These are phyloP conservation scores for Gastracanthus pulcherrimus DNA, from an alignment of 2,888 invertebrate genomes.

Conservation along the genomic window DNA sequence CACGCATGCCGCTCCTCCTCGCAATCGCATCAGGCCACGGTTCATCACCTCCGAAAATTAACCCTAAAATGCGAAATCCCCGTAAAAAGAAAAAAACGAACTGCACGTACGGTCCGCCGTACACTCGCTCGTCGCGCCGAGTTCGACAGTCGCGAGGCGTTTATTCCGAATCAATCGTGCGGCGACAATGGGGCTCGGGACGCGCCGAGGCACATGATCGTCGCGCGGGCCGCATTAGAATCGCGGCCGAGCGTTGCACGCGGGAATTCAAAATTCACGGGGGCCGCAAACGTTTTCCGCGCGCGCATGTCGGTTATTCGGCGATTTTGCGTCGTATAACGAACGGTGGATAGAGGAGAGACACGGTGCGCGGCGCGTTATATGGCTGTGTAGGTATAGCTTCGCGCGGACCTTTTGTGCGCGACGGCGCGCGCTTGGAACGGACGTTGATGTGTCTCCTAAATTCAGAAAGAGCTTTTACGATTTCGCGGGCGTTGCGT, in stretches of 20 bases:
- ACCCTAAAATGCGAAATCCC: background rate
- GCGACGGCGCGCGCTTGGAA: background rate
- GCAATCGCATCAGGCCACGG: background rate
- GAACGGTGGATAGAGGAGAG: background rate
- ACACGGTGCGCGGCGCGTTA: slow-evolving; percentile 1
- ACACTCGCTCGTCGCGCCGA: too few relatives aligned
- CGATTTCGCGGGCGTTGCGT: background rate
- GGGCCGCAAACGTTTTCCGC: slow-evolving; percentile 33
- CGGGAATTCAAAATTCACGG: slow-evolving; percentile 39
- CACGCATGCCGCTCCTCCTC: background rate
- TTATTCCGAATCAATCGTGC: slow-evolving; percentile 63
- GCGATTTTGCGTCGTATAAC: too few relatives aligned
- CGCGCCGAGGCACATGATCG: slow-evolving; percentile 42
- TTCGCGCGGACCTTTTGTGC: background rate
- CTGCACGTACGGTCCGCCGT: too few relatives aligned
- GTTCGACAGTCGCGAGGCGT: slow-evolving; percentile 15
- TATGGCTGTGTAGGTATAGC: too few relatives aligned
- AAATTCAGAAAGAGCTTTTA: slow-evolving; percentile 34
- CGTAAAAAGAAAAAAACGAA: background rate
- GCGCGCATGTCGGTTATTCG: background rate
- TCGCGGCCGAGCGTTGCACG: too few relatives aligned
- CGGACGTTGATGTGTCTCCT: slow-evolving; percentile 22
- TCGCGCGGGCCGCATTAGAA: background rate
- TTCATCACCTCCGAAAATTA: slow-evolving; percentile 14
- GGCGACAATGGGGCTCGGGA: slow-evolving; percentile 41